Evolutionary conservation across 2,888 invertebrate genomes (phyloP).

Genomic region (Zygothrica quintamaculata): DNA sequence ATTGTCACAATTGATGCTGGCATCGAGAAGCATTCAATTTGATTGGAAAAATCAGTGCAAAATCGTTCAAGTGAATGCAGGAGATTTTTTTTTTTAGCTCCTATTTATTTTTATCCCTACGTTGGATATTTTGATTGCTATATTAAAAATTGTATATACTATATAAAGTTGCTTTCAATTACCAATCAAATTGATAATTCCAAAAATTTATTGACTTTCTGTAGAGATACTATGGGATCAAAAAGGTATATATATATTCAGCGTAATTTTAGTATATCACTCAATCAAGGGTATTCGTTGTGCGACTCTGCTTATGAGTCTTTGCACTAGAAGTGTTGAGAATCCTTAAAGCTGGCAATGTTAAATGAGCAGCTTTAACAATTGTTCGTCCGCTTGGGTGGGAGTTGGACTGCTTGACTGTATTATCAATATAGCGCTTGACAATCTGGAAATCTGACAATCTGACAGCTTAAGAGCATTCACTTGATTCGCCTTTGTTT

Average conservation of each 20-base stretch:
- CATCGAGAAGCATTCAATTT: conserved; percentile 48
- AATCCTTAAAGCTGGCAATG: conserved; percentile 11
- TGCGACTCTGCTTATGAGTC: too few species aligned
- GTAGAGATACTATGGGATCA: too few species aligned
- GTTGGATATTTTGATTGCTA: too few species aligned
- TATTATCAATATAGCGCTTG: conserved; percentile 32
- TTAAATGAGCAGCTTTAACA: conserved; percentile 34
- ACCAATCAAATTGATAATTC: conserved; percentile 4
- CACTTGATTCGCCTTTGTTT: conserved; percentile 35
- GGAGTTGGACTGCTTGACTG: conserved; percentile 13
- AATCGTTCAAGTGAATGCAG: conserved; percentile 47
- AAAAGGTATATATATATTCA: too few species aligned
- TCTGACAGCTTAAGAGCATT: conserved; percentile 34
- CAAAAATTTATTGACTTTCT: too few species aligned
- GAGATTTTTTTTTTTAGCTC: conserved; percentile 33
- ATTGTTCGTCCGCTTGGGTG: not conserved
- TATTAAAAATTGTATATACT: too few species aligned
- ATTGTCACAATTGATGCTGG: conserved; percentile 36
- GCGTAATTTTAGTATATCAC: too few species aligned
- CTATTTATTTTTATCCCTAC: too few species aligned
- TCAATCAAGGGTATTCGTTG: too few species aligned
- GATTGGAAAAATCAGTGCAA: conserved; percentile 46
- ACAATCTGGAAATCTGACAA: conserved; percentile 39
- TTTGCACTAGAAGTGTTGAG: too few species aligned
- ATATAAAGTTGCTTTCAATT: too few species aligned